Conservation (phyloP, 2,113 vertebrate genomes). For the Cyprinodon tularosa region DNA sequence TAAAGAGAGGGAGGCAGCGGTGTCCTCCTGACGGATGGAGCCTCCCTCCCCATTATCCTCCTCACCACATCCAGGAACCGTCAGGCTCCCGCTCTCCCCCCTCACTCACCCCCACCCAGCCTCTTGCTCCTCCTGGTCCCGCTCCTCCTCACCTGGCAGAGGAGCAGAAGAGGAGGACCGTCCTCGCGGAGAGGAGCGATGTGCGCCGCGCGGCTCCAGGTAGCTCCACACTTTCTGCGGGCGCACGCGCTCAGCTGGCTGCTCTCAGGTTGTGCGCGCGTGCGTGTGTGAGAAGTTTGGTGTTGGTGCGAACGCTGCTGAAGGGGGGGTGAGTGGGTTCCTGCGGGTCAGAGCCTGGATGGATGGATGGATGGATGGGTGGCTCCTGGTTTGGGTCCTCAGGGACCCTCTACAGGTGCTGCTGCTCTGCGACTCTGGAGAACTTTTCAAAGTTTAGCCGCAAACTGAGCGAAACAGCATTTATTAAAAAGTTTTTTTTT, state of each 20-base stretch:
- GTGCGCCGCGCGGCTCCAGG: conserved; percentile 7
- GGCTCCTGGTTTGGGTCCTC: background rate
- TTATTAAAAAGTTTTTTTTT: background rate
- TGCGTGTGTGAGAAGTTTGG: background rate
- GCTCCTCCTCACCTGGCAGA: conserved; percentile 19
- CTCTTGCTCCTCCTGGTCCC: background rate
- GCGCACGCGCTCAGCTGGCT: background rate
- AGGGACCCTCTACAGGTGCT: background rate
- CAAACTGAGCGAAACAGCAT: background rate
- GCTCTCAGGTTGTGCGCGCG: background rate
- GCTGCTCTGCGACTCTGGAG: background rate
- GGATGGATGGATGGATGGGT: no score
- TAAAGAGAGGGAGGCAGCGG: conserved; percentile 49
- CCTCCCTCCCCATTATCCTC: conserved; percentile 47
- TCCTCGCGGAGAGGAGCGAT: background rate
- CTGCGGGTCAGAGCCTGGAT: background rate
- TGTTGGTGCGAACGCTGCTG: background rate
- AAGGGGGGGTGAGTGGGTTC: background rate
- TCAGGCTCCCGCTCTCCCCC: conserved; percentile 32
- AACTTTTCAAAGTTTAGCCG: background rate
- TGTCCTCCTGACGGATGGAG: conserved; percentile 36
- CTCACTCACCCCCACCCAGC: conserved; percentile 7
- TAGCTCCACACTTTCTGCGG: background rate
- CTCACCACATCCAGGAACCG: conserved; percentile 45
- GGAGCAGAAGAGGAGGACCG: conserved; percentile 11